Percentiles rank a stretch among this genome's conserved stretches.
These are phyloP conservation scores for Ethmia dodecea DNA, from an alignment of 2,888 invertebrate species.

Conservation along the genomic window DNA sequence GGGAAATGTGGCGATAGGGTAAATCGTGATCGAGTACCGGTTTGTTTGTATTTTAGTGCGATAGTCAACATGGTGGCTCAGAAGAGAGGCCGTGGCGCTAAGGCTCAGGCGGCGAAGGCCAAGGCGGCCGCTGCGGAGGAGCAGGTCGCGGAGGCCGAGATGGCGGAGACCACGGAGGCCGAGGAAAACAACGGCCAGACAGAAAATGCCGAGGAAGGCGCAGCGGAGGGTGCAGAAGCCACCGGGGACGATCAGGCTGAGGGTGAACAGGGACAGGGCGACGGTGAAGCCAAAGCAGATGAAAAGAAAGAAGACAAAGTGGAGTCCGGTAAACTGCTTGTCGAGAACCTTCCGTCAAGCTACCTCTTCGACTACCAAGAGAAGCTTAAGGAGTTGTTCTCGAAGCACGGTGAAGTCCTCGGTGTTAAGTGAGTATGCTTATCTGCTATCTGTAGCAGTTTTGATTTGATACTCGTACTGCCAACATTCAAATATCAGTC, in stretches of 20 bases:
- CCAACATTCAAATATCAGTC: conserved; percentile 76
- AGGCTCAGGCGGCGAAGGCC: conserved; percentile 53
- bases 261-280: conserved; percentile 17
- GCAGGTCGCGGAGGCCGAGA: conserved; percentile 35
- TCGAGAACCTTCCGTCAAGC: conserved; percentile 66
- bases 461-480: conserved; percentile 24
- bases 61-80: conserved; percentile 60
- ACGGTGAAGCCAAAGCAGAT: conserved; percentile 38
- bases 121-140: conserved; percentile 46
- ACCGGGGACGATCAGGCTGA: conserved; percentile 12
- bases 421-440: conserved; percentile 56
- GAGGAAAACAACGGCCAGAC: conserved; percentile 61
- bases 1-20: neutral
- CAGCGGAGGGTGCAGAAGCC: conserved; percentile 14
- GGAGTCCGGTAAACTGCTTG: conserved; percentile 69
- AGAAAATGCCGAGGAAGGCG: conserved; percentile 38
- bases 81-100: conserved; percentile 67
- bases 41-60: conserved; percentile 28
- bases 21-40: neutral
- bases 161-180: conserved; percentile 32
- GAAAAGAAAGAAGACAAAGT: conserved; percentile 62
- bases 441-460: conserved; percentile 9
- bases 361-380: conserved; percentile 71
- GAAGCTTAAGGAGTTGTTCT: conserved; percentile 69
- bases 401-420: conserved; percentile 63